These are phyloP conservation scores for Seira sanloemensis DNA, from an alignment of 2,888 invertebrate genomes.

Conservation along the genomic window DNA sequence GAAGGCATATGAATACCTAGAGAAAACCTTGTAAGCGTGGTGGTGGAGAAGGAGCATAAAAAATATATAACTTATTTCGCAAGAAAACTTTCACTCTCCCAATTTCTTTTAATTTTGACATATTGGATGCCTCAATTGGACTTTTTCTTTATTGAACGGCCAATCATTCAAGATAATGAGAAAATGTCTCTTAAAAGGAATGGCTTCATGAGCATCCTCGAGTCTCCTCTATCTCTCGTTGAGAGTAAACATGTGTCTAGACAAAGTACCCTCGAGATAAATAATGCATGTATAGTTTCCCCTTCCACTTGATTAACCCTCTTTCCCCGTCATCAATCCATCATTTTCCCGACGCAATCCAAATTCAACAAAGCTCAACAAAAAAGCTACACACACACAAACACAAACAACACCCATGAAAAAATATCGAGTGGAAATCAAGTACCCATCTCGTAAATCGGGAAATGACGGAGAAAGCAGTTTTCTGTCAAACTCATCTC, in stretches of 20 bases:
- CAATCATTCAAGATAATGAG: not conserved
- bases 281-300: not conserved
- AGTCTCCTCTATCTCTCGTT: not conserved
- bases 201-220: not conserved
- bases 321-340: not conserved
- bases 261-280: too few relatives aligned
- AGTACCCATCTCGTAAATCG: not conserved
- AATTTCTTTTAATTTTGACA: not conserved
- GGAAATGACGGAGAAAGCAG: not conserved
- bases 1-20: too few relatives aligned
- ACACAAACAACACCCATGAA: too few relatives aligned
- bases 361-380: too few relatives aligned
- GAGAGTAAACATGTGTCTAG: not conserved
- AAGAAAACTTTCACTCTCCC: not conserved
- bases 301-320: not conserved
- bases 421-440: constrained; percentile 14
- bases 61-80: too few relatives aligned
- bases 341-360: constrained; percentile 1
- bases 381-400: too few relatives aligned
- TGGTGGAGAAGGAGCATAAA: too few relatives aligned
- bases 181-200: not conserved
- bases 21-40: too few relatives aligned
- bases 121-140: not conserved
- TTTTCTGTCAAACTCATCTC: constrained; percentile 1
- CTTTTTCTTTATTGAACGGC: not conserved